phyloP scores from a whole-genome alignment of 2,797 vertebrate species.

The Alosa sapidissima region DNA sequence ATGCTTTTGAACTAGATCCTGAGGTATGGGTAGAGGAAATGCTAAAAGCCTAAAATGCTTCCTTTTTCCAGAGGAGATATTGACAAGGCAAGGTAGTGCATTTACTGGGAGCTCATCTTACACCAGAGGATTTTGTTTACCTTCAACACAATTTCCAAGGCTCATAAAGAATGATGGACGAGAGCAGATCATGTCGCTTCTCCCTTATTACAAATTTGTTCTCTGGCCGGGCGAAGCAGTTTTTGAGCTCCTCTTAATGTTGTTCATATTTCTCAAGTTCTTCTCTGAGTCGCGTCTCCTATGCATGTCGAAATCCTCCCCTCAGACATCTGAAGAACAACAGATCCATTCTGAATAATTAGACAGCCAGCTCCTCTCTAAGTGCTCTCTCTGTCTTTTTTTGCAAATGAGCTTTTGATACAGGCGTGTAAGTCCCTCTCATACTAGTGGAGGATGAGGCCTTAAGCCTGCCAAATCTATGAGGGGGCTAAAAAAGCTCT shows the following conservation, averaged over 20 bases:
- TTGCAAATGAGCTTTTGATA: background rate
- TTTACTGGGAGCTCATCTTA: background rate
- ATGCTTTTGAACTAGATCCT: background rate
- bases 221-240: background rate
- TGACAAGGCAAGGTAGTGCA: background rate
- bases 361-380: background rate
- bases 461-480: conserved; percentile 28
- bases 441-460: conserved; percentile 8
- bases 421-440: conserved; percentile 1
- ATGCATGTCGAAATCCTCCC: background rate
- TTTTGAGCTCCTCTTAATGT: background rate
- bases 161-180: conserved; percentile 81
- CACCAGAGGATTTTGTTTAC: conserved; percentile 12
- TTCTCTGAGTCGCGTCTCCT: background rate
- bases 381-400: background rate
- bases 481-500: conserved; percentile 27
- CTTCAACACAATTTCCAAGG: conserved; percentile 60
- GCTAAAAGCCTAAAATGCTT: background rate
- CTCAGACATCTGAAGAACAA: background rate
- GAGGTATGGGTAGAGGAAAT: background rate
- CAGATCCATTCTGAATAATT: background rate
- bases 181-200: conserved; percentile 30
- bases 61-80: background rate
- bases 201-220: conserved; percentile 19
- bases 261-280: background rate